Conservation (phyloP, 2,888 invertebrate genomes). For the Archips crataeganus region DNA sequence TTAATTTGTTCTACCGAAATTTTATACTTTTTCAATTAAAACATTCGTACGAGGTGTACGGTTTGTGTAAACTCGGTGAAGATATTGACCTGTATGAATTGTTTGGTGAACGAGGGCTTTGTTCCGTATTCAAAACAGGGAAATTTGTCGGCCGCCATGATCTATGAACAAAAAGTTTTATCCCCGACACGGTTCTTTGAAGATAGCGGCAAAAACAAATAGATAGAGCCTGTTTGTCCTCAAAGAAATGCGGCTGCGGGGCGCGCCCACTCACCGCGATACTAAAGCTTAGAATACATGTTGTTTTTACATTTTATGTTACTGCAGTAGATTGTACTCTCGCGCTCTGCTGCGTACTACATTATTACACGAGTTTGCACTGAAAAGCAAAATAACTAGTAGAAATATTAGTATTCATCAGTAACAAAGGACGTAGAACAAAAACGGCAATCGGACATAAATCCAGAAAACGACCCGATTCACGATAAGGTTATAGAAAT, state of each 20-base stretch:
- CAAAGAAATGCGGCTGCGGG: conserved; percentile 39
- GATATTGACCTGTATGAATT: not conserved
- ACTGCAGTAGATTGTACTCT: too few species aligned
- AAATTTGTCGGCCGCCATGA: conserved; percentile 10
- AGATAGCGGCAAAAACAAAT: conserved; percentile 53
- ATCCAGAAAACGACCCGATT: conserved; percentile 21
- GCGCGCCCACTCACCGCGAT: conserved; percentile 7
- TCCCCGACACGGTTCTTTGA: conserved; percentile 53
- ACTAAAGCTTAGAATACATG: conserved; percentile 18
- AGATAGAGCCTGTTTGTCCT: conserved; percentile 48
- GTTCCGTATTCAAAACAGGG: conserved; percentile 6
- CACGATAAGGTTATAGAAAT: conserved; percentile 40
- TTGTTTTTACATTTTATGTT: not conserved
- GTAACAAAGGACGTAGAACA: conserved; percentile 6
- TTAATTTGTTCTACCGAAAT: conserved; percentile 8
- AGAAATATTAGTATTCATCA: not conserved
- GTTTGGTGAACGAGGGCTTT: not conserved
- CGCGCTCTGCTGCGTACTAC: not conserved
- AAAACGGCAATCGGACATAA: conserved; percentile 17
- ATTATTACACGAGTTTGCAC: not conserved
- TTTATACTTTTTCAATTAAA: not conserved
- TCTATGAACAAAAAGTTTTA: conserved; percentile 50
- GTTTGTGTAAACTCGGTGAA: not conserved
- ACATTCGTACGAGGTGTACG: not conserved
- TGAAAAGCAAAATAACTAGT: not conserved